Base-by-base conservation (phyloP, 2,888 invertebrate species). In the Drosophila neonasuta region DNA sequence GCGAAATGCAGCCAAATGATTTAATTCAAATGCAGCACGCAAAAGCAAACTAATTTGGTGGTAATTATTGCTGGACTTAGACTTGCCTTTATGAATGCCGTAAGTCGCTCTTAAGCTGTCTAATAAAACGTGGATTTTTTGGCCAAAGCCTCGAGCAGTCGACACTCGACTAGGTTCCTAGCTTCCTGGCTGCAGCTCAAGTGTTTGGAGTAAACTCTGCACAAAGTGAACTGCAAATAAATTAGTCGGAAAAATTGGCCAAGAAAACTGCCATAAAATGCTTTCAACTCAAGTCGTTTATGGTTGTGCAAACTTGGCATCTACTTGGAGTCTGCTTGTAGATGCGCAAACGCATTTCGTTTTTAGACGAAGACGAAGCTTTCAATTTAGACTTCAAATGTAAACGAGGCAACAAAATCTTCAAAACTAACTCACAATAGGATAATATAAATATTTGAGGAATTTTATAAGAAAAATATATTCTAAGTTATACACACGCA, bases 221-320 rank as follows among this genome's bases (percentile, higher is more conserved):
- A 49, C 51, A 62, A 71, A 82, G 77, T 82, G 64, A 80, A 82
- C 70, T 71, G 68, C 81, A 82, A 84, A 84, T 74, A 83, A 83
- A 84, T 79, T 75, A 72, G 56, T 57, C 65, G 63, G 60, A 77
- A 73, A 66, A 77, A 65, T 49, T 54, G 50, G 46, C 41, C 48
- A 66, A 78, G 69, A 70, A 76, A 79, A 63, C 44, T 54, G 56
- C 48, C 56, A 57, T 36, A 48, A 79, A 80, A 68, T 71, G 56
- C 70, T 51, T 74, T 78, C 57, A 62, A 61, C 58, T 74, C 54
- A 61, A 75, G 60, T 63, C 34, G 49, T 59, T 71, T 73, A 51
- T 39, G 42, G 46, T 41, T 62, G 34, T 42, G 17, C 54, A 60
- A 68, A 68, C 66, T 71, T 71, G 11, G 46, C 50, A 45, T 54